Conservation (phyloP, 2,113 vertebrate species). For the Antidorcas marsupialis region DNA sequence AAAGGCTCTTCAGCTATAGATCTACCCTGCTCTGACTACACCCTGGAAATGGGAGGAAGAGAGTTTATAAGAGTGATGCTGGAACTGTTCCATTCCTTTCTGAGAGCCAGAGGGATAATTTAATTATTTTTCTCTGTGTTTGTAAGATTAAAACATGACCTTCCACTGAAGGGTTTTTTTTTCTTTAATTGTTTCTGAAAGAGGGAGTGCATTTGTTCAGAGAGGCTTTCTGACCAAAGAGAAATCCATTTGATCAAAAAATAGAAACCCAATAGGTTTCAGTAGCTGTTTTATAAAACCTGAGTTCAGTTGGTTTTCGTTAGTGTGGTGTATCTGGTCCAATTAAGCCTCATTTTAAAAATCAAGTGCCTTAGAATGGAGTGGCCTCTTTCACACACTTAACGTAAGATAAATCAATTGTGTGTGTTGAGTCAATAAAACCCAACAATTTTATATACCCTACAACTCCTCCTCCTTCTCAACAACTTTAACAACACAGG, state of each 20-base stretch:
- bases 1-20: neutral
- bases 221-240: neutral
- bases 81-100: neutral
- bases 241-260: neutral
- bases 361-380: neutral
- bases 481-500: neutral
- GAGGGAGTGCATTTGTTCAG: neutral
- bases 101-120: constrained; percentile 36
- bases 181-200: neutral
- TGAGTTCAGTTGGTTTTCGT: neutral
- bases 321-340: neutral
- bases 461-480: rapidly evolving
- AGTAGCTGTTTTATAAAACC: neutral
- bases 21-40: neutral
- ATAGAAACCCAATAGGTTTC: neutral
- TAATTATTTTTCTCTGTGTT: constrained; percentile 8
- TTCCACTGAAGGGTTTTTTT: neutral
- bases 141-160: constrained; percentile 31
- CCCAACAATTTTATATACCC: neutral
- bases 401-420: neutral
- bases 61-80: neutral
- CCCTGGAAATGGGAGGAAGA: neutral
- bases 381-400: neutral
- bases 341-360: neutral
- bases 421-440: neutral